These are phyloP conservation scores for Thunnus albacares DNA, from an alignment of 2,797 vertebrate genomes.

Conservation along the genomic window DNA sequence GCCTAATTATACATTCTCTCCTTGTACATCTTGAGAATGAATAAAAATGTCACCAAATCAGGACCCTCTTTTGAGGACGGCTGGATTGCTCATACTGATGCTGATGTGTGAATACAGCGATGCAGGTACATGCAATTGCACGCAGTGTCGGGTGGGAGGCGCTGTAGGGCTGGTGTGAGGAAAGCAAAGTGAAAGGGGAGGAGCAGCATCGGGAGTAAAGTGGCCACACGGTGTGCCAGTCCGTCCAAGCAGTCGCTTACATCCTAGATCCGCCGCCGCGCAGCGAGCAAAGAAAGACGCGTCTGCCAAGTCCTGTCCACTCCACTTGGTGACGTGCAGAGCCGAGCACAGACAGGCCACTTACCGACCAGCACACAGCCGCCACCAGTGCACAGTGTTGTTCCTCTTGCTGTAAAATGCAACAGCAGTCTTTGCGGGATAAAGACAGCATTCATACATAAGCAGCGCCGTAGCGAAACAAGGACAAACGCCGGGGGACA, in stretches of 20 bases:
- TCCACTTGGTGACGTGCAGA: constrained; percentile 63
- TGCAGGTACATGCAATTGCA: constrained; percentile 51
- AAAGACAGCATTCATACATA: constrained; percentile 75
- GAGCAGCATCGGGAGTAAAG: constrained; percentile 85
- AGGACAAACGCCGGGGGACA: constrained; percentile 77
- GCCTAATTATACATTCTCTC: neutral
- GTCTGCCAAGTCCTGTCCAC: constrained; percentile 69
- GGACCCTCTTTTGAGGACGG: neutral
- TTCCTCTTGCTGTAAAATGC: constrained; percentile 71
- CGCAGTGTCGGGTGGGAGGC: constrained; percentile 66
- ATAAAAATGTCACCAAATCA: neutral
- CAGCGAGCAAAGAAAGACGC: constrained; percentile 62
- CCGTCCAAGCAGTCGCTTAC: constrained; percentile 75
- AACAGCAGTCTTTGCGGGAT: constrained; percentile 74
- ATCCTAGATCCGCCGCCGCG: constrained; percentile 66
- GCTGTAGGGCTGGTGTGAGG: constrained; percentile 73
- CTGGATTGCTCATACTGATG: neutral
- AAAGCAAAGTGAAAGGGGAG: constrained; percentile 81
- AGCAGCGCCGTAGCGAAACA: constrained; percentile 74
- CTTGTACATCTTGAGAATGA: neutral
- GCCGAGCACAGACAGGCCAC: constrained; percentile 59
- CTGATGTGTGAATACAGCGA: neutral
- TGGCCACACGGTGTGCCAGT: constrained; percentile 84
- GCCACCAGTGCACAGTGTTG: constrained; percentile 39
- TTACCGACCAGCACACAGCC: constrained; percentile 43